Evolutionary conservation across 1,140 invertebrate species (phyloP).

Genomic region (Nixonia krombeini): DNA sequence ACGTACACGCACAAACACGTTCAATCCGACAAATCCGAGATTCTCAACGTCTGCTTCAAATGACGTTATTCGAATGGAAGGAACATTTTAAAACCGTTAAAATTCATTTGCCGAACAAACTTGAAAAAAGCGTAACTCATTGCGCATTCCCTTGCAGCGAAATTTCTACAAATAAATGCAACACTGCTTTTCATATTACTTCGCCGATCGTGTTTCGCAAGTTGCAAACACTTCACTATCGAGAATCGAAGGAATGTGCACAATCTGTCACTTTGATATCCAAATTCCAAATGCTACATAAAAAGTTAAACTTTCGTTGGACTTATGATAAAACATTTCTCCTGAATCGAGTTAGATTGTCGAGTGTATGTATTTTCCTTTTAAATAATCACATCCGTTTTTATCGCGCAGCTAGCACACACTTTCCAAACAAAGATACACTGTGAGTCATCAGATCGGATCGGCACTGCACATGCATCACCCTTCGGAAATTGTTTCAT

Average conservation of each 20-base stretch:
- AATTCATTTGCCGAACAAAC: neutral
- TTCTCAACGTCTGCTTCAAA: neutral
- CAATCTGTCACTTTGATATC: too few relatives aligned
- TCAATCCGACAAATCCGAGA: neutral
- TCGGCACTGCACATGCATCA: neutral
- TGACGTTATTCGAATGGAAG: too few relatives aligned
- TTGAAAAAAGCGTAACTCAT: neutral
- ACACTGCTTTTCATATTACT: conserved; percentile 10
- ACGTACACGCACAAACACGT: neutral
- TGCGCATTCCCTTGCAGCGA: neutral
- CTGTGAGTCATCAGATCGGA: conserved; percentile 20
- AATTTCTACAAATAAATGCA: neutral
- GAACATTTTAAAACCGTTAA: neutral
- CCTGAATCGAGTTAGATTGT: too few relatives aligned
- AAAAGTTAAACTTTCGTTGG: too few relatives aligned
- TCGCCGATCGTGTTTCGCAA: too few relatives aligned
- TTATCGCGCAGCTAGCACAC: too few relatives aligned
- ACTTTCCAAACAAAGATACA: conserved; percentile 6
- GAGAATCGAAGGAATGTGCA: too few relatives aligned
- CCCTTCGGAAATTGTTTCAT: neutral
- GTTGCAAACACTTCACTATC: too few relatives aligned
- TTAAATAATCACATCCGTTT: too few relatives aligned
- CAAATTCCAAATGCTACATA: too few relatives aligned
- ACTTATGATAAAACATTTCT: too few relatives aligned
- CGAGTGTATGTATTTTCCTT: too few relatives aligned